Conservation (phyloP, 1,140 invertebrate species). For the Anthonomus grandis region DNA sequence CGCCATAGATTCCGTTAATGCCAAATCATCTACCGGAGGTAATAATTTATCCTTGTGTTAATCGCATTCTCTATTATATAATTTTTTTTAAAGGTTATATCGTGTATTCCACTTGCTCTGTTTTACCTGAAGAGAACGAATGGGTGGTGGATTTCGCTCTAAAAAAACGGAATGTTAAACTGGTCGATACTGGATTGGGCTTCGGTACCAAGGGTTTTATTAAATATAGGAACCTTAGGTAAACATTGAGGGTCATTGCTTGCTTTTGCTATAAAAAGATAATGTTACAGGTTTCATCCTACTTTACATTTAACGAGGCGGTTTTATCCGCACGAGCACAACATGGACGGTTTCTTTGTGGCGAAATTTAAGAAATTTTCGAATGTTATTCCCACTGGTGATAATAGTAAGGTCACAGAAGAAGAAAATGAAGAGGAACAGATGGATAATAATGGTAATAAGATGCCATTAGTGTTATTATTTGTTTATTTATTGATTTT, state of each 20-base stretch:
- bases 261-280: no score
- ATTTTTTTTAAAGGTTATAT: slow-evolving; percentile 58
- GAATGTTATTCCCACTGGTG: slow-evolving; percentile 65
- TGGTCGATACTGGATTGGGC: slow-evolving; percentile 90
- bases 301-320: slow-evolving; percentile 84
- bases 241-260: not conserved
- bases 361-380: slow-evolving; percentile 97
- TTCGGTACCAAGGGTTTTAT: slow-evolving; percentile 95
- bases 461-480: no score
- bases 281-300: slow-evolving; percentile 83
- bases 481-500: no score
- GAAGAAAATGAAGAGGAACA: slow-evolving; percentile 3
- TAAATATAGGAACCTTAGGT: slow-evolving; percentile 68
- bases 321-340: slow-evolving; percentile 97
- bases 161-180: slow-evolving; percentile 89
- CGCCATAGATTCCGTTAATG: slow-evolving; percentile 95
- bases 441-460: not conserved
- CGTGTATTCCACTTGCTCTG: slow-evolving; percentile 98
- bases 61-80: not conserved
- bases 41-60: not conserved
- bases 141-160: slow-evolving; percentile 95
- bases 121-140: slow-evolving; percentile 98
- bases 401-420: slow-evolving; percentile 35
- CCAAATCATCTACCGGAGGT: slow-evolving; percentile 86
- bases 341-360: slow-evolving; percentile 99